Evolutionary conservation across 2,888 invertebrate species (phyloP), one percentile per base, ranked within the genome.

Genomic region (Phyto melanocephala): DNA sequence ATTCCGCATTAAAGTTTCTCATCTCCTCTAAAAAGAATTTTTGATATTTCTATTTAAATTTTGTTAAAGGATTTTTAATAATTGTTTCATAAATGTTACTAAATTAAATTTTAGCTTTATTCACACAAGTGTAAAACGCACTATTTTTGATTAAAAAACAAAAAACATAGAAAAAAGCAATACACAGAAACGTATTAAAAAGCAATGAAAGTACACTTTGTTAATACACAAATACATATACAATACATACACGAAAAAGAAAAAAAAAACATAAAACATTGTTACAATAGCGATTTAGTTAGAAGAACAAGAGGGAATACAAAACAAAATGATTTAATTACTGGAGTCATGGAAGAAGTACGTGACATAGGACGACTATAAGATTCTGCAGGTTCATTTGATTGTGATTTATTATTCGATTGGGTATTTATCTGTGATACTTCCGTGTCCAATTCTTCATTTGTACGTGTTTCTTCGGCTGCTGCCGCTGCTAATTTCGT

Each of bases 401-500:
- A 71, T 85, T 88, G 89, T 83, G 87, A 86, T 85, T 88, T 89
- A 84, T 88, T 86, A 85, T 88, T 89, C 80, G 90, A 89, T 87
- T 91, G 91, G 77, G 91, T 91, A 86, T 91, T 91, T 77, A 91
- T 91, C 85, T 91, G 91, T 81, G 91, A 91, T 72, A 91, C 91
- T 89, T 91, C 91, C 47, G 88, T 91, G 86, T 91, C 91, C 63
- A 91, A 88, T 85, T 91, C 91, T 86, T 91, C 91, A 86, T 88
- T 90, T 83, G 88, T 89, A 83, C 88, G 88, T 80, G 89, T 86
- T 79, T 91, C 91, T 84, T 91, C 91, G 47, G 80, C 86, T 60
- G 83, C 80, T 20, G 75, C 77, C 35, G 71, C 56, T 54, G 80
- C 56, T 60, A 50, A 33, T 35, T 68, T 74, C 60, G 52, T 42